A percentile compares a stretch with the other conserved stretches of the same genome.
phyloP scores from a whole-genome alignment of 2,888 invertebrate genomes.

The Hydropsyche betteni region DNA sequence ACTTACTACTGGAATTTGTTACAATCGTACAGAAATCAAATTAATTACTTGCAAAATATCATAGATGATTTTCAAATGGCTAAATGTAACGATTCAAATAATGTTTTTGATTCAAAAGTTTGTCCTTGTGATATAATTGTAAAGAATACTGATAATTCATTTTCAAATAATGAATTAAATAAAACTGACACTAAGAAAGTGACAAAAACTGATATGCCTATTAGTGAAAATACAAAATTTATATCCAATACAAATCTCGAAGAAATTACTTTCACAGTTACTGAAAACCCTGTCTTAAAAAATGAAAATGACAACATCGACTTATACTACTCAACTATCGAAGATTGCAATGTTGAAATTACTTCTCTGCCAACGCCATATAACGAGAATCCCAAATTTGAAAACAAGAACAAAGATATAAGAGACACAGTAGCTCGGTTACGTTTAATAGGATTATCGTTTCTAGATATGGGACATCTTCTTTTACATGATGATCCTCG shows the following conservation, averaged over 20 bases:
- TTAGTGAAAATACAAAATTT: no score
- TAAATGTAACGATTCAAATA: not conserved
- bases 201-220: no score
- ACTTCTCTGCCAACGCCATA: not conserved
- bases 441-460: conserved; percentile 43
- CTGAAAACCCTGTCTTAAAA: not conserved
- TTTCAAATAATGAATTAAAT: not conserved
- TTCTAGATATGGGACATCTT: conserved; percentile 48
- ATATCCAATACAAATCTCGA: no score
- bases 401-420: conserved; percentile 26
- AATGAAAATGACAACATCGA: not conserved
- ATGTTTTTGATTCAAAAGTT: not conserved
- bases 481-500: conserved; percentile 38
- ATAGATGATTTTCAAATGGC: not conserved
- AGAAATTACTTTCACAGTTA: not conserved
- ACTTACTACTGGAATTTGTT: not conserved
- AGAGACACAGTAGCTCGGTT: conserved; percentile 39
- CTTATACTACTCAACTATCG: not conserved
- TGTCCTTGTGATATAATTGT: not conserved
- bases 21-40: conserved; percentile 3
- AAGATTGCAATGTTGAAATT: conserved; percentile 1
- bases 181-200: no score
- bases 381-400: not conserved
- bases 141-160: not conserved
- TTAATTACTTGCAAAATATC: not conserved